Conservation (phyloP, 37 sponge, comb jelly and placozoan genomes). For the Theonella swinhoei region DNA sequence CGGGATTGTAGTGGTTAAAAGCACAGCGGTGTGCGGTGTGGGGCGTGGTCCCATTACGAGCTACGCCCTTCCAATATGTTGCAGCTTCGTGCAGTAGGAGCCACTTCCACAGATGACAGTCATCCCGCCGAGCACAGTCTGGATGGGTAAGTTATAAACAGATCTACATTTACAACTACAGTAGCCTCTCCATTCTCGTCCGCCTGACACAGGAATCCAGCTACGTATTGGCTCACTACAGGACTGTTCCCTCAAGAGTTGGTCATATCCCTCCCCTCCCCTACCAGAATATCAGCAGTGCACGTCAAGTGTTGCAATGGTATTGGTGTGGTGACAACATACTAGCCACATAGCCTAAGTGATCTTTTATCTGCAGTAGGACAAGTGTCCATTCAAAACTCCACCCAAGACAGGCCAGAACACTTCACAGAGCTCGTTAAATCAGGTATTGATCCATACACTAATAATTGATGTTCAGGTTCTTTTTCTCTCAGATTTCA, state of each 20-base stretch:
- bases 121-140: conserved; percentile 76
- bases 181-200: conserved; percentile 6
- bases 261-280: conserved; percentile 53
- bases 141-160: conserved; percentile 90
- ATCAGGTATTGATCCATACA: background rate
- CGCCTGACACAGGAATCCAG: conserved; percentile 52
- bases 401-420: background rate
- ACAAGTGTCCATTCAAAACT: background rate
- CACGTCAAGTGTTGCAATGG: conserved; percentile 2
- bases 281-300: conserved; percentile 10
- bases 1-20: too few species aligned
- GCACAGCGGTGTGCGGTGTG: too few species aligned
- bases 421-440: background rate
- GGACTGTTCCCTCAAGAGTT: conserved; percentile 87
- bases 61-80: too few species aligned
- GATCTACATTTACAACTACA: too few species aligned
- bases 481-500: conserved; percentile 19
- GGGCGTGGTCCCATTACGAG: too few species aligned
- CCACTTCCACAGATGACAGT: conserved; percentile 65
- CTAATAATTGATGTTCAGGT: too few species aligned
- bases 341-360: too few species aligned
- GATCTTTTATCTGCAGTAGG: background rate
- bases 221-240: conserved; percentile 80
- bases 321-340: background rate
- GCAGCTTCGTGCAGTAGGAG: conserved; percentile 17